Evolutionary conservation across 2,113 vertebrate genomes (phyloP).

Genomic region (Chelonoidis abingdonii): DNA sequence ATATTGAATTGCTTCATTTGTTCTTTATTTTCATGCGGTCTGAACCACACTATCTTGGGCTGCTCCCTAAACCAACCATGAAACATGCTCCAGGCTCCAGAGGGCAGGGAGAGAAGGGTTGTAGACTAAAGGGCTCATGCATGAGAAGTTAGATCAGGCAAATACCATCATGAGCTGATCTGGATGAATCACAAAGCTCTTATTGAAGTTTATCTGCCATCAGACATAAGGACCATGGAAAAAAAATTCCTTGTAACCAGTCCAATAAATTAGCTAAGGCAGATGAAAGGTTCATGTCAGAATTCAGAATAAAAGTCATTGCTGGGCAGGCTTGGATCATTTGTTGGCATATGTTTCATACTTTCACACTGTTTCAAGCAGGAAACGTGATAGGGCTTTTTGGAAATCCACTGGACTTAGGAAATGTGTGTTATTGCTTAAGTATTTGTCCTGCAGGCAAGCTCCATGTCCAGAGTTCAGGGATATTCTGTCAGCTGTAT

Average conservation of each 20-base stretch:
- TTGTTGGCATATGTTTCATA: slow-evolving; percentile 21
- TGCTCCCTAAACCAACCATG: background rate
- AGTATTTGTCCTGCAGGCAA: slow-evolving; percentile 23
- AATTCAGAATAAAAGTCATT: slow-evolving; percentile 58
- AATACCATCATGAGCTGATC: background rate
- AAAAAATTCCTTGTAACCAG: slow-evolving; percentile 40
- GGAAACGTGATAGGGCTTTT: slow-evolving; percentile 24
- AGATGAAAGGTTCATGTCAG: slow-evolving; percentile 54
- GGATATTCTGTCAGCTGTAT: slow-evolving; percentile 2
- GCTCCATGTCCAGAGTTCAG: background rate
- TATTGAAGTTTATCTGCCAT: slow-evolving; percentile 34
- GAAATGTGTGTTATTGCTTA: slow-evolving; percentile 53
- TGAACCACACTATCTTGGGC: background rate
- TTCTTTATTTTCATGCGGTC: background rate
- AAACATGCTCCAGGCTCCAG: background rate
- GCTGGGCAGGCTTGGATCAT: slow-evolving; percentile 26
- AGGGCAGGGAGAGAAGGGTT: background rate
- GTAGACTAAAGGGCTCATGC: background rate
- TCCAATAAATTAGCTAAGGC: slow-evolving; percentile 39
- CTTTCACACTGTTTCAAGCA: slow-evolving; percentile 29
- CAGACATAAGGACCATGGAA: slow-evolving; percentile 37
- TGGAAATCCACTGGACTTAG: slow-evolving; percentile 51
- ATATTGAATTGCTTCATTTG: background rate
- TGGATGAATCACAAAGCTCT: slow-evolving; percentile 31
- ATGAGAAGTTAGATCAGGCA: background rate